Evolutionary conservation across 1,140 invertebrate genomes (phyloP).

Genomic region (Drosophila jambulina): DNA sequence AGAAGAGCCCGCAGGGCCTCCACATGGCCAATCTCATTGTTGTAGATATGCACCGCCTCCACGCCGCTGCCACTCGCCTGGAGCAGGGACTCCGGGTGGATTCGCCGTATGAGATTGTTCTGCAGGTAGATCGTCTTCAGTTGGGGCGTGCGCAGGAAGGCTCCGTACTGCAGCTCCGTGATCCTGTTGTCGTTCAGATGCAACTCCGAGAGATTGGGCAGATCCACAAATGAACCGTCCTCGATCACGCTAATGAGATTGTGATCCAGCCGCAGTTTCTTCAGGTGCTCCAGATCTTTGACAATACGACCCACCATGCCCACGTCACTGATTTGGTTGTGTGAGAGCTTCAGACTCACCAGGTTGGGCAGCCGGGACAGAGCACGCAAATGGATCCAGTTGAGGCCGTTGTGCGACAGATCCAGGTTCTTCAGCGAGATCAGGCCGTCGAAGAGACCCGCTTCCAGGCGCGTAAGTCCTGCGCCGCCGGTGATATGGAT

Average conservation of each 20-base stretch:
- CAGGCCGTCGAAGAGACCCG: conserved; percentile 90
- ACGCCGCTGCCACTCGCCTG: conserved; percentile 89
- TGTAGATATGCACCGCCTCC: conserved; percentile 91
- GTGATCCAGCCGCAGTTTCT: conserved; percentile 89
- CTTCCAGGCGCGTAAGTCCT: conserved; percentile 88
- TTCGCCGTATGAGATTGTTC: conserved; percentile 90
- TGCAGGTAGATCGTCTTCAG: conserved; percentile 91
- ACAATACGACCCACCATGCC: conserved; percentile 91
- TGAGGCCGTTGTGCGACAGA: conserved; percentile 91
- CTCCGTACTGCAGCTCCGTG: conserved; percentile 90
- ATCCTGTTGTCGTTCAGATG: conserved; percentile 91
- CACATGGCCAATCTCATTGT: conserved; percentile 91
- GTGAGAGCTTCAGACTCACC: conserved; percentile 89
- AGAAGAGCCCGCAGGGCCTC: conserved; percentile 90
- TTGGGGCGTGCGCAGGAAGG: conserved; percentile 91
- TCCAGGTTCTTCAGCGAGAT: conserved; percentile 91
- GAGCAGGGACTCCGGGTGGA: conserved; percentile 93
- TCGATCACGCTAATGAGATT: conserved; percentile 90
- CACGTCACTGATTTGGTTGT: conserved; percentile 91
- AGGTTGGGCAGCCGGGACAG: conserved; percentile 90
- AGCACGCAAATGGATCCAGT: conserved; percentile 92
- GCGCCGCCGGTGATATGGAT: conserved; percentile 90
- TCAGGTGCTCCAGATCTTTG: conserved; percentile 90
- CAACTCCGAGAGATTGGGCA: conserved; percentile 89
- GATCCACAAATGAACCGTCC: conserved; percentile 92